phyloP scores from a whole-genome alignment of 1,140 invertebrate species.

The Tetramorium alpestre region DNA sequence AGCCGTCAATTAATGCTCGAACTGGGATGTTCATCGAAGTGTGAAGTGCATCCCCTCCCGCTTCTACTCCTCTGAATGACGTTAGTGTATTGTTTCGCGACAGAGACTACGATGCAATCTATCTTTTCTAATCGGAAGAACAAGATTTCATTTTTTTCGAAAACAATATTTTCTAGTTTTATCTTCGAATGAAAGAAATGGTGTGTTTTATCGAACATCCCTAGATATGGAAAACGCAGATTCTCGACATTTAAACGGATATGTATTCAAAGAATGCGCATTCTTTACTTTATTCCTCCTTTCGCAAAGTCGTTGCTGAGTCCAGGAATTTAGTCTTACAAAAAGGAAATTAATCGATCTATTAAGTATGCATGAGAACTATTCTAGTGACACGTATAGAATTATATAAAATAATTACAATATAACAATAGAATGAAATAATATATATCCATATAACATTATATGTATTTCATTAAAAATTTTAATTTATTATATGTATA shows the following conservation, averaged over 20 bases:
- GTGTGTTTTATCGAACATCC: background rate
- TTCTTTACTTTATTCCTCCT: background rate
- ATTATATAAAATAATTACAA: too few species aligned
- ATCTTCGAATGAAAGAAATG: background rate
- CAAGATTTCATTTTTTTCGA: background rate
- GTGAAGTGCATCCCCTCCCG: conserved; percentile 5
- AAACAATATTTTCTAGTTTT: background rate
- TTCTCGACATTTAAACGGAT: background rate
- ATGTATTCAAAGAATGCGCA: background rate
- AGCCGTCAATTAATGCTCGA: conserved; percentile 15
- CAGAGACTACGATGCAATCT: background rate
- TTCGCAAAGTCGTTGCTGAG: background rate
- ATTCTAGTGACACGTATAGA: too few species aligned
- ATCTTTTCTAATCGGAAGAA: conserved; percentile 23
- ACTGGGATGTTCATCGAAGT: background rate
- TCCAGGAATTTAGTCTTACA: background rate
- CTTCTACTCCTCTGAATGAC: background rate
- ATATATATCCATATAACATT: background rate
- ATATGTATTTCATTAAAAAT: background rate
- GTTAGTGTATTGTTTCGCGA: background rate
- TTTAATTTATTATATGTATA: too few species aligned
- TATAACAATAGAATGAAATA: background rate
- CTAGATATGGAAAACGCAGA: background rate
- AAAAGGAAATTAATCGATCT: background rate
- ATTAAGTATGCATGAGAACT: background rate